Evolutionary conservation across 2,113 vertebrate species (phyloP).

Genomic region (Hepsetus odoe): DNA sequence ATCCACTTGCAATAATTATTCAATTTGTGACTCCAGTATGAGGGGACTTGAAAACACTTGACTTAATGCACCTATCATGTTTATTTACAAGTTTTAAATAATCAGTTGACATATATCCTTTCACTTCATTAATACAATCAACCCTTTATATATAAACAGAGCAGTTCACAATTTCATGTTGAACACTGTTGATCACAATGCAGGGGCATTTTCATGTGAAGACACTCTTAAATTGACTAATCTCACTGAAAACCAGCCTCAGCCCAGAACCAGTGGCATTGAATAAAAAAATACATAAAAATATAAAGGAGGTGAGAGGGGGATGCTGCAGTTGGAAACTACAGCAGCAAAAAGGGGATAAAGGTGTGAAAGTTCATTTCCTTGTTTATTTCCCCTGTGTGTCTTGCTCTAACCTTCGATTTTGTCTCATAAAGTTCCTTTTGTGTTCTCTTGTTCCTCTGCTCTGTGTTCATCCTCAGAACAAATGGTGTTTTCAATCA

Average conservation of each 20-base stretch:
- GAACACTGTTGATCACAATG: neutral
- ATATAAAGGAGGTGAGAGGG: neutral
- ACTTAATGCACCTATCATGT: neutral
- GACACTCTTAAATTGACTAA: neutral
- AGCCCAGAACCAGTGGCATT: neutral
- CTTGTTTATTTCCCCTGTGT: neutral
- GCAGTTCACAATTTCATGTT: neutral
- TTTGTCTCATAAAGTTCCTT: conserved; percentile 2
- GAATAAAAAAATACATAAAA: neutral
- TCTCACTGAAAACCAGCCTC: neutral
- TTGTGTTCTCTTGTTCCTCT: neutral
- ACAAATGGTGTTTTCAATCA: neutral
- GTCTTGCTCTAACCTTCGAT: neutral
- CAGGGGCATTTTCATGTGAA: neutral
- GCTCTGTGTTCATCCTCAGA: neutral
- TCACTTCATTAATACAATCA: neutral
- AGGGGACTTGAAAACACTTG: too few species aligned
- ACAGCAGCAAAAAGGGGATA: neutral
- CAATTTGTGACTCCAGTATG: neutral
- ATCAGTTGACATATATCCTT: neutral
- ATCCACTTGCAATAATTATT: neutral
- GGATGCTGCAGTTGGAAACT: conserved; percentile 3
- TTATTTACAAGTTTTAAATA: neutral
- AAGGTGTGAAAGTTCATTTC: neutral
- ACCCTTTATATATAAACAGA: neutral